Evolutionary conservation across 1,140 invertebrate species (phyloP), one percentile per base, ranked within the genome.

Genomic region (Bombus vancouverensis): DNA sequence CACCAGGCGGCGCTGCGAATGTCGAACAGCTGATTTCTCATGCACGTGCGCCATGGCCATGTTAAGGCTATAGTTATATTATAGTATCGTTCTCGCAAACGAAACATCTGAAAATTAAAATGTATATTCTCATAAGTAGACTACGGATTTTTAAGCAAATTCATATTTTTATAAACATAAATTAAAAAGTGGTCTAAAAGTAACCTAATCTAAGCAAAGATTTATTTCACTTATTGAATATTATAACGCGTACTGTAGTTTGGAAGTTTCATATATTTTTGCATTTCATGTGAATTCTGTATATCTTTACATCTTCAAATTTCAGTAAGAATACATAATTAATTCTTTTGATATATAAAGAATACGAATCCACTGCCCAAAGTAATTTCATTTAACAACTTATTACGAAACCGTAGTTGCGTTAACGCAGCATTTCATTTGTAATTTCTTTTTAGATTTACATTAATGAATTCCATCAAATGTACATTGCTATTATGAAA

Each of bases 11-110:
- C 75, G 81, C 66, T 66, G 22, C 10, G 2, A 28, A 37, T 75
- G 25, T 22, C n/a, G 77, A 88, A 88, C 90, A 91, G 89, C 90
- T 91, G 90, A 90, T 91, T 39, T 71, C 37, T 53, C 34, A 70
- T 80, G 89, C 87, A 88, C 89, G 81, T 86, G 86, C 87, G 79
- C 83, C 53, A 84, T 74, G 81, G 18, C 53, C 44, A 71, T 10
- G 2, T 10, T 10, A 47, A 8, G 28, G 18, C 66, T 22, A 37
- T 62, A 13, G 12, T 62, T 62, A 62, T 22, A 18, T 53, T 53
- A 22, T 53, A 22, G 47, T 53, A 53, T 53, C 18, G 6, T 53
- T 53, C 18, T 53, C 18, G 47, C 47, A 53, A 53, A 53, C 18
- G 59, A 62, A 62, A 62, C 2, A 62, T 62, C 12, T 62, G 3